A percentile compares a stretch with the other conserved stretches of the same genome.
These are phyloP conservation scores for Theocolax elegans DNA, from an alignment of 1,140 invertebrate species.

Conservation along the genomic window DNA sequence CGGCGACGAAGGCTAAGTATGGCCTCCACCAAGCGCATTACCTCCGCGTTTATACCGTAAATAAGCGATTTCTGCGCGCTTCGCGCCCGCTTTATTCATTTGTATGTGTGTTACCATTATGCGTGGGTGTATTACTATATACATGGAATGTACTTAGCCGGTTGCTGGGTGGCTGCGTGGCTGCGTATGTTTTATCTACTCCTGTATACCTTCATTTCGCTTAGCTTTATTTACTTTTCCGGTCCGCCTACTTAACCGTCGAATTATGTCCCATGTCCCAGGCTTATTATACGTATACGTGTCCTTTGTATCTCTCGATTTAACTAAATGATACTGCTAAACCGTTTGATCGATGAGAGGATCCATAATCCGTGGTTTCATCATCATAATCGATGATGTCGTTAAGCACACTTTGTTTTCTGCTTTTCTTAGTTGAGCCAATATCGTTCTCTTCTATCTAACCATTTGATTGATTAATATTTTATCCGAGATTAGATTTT, in stretches of 20 bases:
- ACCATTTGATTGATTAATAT: too few species aligned
- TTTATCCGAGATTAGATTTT: too few species aligned
- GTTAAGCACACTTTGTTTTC: not conserved
- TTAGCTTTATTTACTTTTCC: slow-evolving; percentile 22
- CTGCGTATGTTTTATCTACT: slow-evolving; percentile 9
- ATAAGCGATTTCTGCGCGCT: slow-evolving; percentile 61
- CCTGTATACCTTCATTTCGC: not conserved
- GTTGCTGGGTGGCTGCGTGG: not conserved
- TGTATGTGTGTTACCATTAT: too few species aligned
- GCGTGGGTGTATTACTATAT: too few species aligned
- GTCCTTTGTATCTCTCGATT: not conserved
- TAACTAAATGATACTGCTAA: not conserved
- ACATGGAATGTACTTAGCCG: too few species aligned
- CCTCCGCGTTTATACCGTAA: slow-evolving; percentile 54
- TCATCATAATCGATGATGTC: not conserved
- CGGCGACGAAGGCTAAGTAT: slow-evolving; percentile 61
- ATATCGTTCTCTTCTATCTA: too few species aligned
- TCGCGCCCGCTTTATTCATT: slow-evolving; percentile 42
- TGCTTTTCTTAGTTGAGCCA: not conserved
- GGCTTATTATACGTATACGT: too few species aligned
- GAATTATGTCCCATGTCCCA: slow-evolving; percentile 1
- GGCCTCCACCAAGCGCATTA: slow-evolving; percentile 56
- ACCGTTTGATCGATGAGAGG: not conserved
- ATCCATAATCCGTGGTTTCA: not conserved
- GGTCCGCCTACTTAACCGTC: slow-evolving; percentile 32